Base-by-base conservation (phyloP, 2,888 invertebrate genomes). In the Orchesellides sinensis region DNA sequence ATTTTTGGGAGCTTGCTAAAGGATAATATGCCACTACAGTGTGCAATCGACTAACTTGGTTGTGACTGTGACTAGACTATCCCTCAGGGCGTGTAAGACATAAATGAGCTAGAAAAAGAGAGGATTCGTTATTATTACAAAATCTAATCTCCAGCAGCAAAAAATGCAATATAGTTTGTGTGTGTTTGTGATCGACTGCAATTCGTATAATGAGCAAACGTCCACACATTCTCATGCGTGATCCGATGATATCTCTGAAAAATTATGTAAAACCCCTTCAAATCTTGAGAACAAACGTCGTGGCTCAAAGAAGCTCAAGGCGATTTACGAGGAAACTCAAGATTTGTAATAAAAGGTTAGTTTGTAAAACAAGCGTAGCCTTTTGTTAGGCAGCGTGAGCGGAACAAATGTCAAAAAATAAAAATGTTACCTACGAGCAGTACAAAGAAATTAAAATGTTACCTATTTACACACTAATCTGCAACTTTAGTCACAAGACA, bases 231-330 rank as follows among this genome's bases (percentile, higher is more conserved):
- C 29, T 17, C 68, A 68, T 49, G 54, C 69, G 69, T 69, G 69
- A 69, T 69, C 14, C 14, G 49, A 69, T 69, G 35, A 68, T 68
- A 49, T 12, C 23, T 27, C 21, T 23, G 32, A 61, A 29, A 65
- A 65, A 45, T 40, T 6, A 72, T 35, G 72, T 47, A 29, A 14
- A 73, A 73, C 17, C 19, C 29, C 17, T 21, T 32, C 29, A 54
- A 70, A 59, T 17, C 8, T 59, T 59, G 47, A 32, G 47, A 65
- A 47, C 70, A 47, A 72, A 40, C 47, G 8, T 12, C 10, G 45
- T 29, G 35, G 59, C 47, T 23, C 21, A 21, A 69, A 73, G 73
- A 65, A 65, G 74, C 74, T 74, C 74, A 74, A 74, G 74, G 74
- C 74, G 32, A 27, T 21, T 47, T 69, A 27, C 5, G 25, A 47